Conservation (phyloP, 2,113 vertebrate species). For the Cathartes aura region DNA sequence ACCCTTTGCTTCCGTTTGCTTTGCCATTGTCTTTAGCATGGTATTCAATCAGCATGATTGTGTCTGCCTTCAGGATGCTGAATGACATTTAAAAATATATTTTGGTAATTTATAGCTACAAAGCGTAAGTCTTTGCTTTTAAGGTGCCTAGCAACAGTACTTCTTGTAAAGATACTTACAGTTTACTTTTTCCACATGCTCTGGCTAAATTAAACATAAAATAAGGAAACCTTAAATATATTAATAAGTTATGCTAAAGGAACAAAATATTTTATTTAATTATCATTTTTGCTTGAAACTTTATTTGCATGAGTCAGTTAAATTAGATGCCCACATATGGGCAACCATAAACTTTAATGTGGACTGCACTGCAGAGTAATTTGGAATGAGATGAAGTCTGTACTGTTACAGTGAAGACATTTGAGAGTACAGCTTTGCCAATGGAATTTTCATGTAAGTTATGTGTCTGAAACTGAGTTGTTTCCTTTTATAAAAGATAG, state of each 20-base stretch:
- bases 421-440: neutral
- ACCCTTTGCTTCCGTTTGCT: constrained; percentile 20
- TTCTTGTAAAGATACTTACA: neutral
- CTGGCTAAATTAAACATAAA: neutral
- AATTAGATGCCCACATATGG: neutral
- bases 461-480: neutral
- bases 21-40: constrained; percentile 10
- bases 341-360: neutral
- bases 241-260: neutral
- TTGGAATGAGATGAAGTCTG: neutral
- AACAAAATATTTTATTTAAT: neutral
- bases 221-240: neutral
- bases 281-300: neutral
- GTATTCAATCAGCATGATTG: neutral
- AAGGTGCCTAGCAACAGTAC: neutral
- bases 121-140: neutral
- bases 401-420: neutral
- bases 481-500: neutral
- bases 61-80: neutral
- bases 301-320: neutral
- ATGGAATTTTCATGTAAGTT: neutral
- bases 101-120: neutral
- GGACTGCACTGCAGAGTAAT: neutral
- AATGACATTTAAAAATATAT: constrained; percentile 35
- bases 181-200: neutral